These are phyloP conservation scores for Prietella phreatophila DNA, from an alignment of 2,113 vertebrate genomes.

Conservation along the genomic window DNA sequence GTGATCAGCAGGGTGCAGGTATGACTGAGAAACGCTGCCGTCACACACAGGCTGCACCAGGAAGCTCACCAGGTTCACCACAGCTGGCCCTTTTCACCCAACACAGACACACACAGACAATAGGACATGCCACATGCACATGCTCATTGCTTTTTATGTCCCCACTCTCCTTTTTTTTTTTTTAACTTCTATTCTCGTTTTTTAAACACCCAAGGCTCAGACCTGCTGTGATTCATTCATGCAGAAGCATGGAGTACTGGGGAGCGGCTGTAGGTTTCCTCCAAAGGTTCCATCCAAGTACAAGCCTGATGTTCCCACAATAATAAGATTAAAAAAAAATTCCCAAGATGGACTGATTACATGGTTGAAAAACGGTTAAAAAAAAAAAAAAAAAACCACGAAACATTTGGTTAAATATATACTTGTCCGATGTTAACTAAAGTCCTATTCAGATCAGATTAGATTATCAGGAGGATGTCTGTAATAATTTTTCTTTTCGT, in stretches of 20 bases:
- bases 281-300: background rate
- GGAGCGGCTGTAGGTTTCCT: background rate
- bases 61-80: conserved; percentile 36
- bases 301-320: background rate
- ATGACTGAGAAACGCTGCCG: conserved; percentile 50
- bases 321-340: background rate
- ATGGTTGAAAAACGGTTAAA: too few relatives aligned
- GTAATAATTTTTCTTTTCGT: too few relatives aligned
- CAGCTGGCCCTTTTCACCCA: conserved; percentile 49
- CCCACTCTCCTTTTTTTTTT: background rate
- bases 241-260: background rate
- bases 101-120: conserved; percentile 50
- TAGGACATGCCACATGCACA: conserved; percentile 69
- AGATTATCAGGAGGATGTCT: background rate
- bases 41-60: conserved; percentile 65
- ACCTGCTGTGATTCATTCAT: background rate
- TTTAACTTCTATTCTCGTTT: conserved; percentile 3
- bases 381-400: background rate
- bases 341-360: too few relatives aligned
- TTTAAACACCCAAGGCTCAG: background rate
- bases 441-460: background rate
- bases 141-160: background rate
- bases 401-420: background rate
- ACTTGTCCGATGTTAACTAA: background rate
- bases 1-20: conserved; percentile 19